phyloP scores from a whole-genome alignment of 2,797 vertebrate genomes.

The Sus cebifrons region DNA sequence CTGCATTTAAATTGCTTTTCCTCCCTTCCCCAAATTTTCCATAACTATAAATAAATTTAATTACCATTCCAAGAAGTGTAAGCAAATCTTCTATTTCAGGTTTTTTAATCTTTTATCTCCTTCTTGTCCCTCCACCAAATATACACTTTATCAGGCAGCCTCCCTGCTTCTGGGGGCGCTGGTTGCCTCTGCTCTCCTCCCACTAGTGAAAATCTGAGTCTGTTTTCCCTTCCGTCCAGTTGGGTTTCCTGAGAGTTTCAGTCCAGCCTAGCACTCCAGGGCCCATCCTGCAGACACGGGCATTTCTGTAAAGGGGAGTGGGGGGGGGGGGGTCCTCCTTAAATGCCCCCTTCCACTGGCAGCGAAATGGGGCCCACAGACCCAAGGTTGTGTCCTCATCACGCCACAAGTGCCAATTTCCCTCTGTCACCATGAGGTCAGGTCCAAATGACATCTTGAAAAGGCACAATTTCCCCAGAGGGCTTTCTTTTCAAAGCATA shows the following conservation, averaged over 20 bases:
- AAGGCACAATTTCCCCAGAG: not conserved
- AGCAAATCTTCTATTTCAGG: slow-evolving; percentile 83
- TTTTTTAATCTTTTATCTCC: slow-evolving; percentile 82
- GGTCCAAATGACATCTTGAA: not conserved
- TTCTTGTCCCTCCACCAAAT: slow-evolving; percentile 70
- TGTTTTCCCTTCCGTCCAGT: slow-evolving; percentile 8
- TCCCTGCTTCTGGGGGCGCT: not conserved
- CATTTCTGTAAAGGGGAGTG: not conserved
- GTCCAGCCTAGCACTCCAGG: not conserved
- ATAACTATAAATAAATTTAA: slow-evolving; percentile 86
- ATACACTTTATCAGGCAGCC: slow-evolving; percentile 70
- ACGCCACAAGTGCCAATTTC: not conserved
- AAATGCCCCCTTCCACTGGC: not conserved
- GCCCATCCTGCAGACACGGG: not conserved
- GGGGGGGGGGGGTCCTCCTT: too few relatives aligned
- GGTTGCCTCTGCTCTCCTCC: not conserved
- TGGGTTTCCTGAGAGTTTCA: slow-evolving; percentile 7
- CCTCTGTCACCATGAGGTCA: not conserved
- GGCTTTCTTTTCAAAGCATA: slow-evolving; percentile 26
- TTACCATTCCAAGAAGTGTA: slow-evolving; percentile 74
- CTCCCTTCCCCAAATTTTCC: slow-evolving; percentile 84
- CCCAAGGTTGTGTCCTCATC: not conserved
- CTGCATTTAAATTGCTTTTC: slow-evolving; percentile 87
- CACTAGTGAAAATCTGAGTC: not conserved
- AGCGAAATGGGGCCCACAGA: not conserved